Evolutionary conservation across 2,113 vertebrate species (phyloP).

Genomic region (Oxyruncus cristatus): DNA sequence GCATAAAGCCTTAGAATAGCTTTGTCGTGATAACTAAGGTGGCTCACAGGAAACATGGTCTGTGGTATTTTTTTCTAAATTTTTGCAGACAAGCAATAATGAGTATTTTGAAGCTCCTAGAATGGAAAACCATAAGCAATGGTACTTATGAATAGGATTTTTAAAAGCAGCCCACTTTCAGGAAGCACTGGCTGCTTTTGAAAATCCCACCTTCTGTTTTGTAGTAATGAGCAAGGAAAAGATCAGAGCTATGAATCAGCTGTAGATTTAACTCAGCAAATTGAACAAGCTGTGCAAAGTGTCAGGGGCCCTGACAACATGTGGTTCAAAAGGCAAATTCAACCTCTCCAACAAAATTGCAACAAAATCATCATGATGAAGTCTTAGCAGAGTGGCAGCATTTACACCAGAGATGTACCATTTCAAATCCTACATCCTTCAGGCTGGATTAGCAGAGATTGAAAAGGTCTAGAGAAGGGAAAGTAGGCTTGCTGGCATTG

Average conservation of each 20-base stretch:
- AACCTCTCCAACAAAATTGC: not conserved
- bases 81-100: not conserved
- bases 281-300: slow-evolving; percentile 11
- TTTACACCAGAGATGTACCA: not conserved
- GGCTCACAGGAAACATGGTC: not conserved
- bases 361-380: not conserved
- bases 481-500: not conserved
- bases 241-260: slow-evolving; percentile 10
- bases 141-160: not conserved
- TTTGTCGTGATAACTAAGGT: not conserved
- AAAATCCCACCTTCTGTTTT: slow-evolving; percentile 11
- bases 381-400: not conserved
- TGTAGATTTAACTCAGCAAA: slow-evolving; percentile 10
- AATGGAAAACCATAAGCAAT: not conserved
- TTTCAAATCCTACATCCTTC: not conserved
- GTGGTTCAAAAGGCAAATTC: slow-evolving; percentile 23
- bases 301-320: not conserved
- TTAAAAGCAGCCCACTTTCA: not conserved
- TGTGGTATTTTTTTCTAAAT: not conserved
- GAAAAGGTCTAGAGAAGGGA: not conserved
- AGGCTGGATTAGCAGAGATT: not conserved
- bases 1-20: not conserved
- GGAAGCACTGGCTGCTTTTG: not conserved
- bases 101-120: not conserved
- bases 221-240: not conserved